phyloP scores from a whole-genome alignment of 2,888 invertebrate species.

The Coelopa pilipes region DNA sequence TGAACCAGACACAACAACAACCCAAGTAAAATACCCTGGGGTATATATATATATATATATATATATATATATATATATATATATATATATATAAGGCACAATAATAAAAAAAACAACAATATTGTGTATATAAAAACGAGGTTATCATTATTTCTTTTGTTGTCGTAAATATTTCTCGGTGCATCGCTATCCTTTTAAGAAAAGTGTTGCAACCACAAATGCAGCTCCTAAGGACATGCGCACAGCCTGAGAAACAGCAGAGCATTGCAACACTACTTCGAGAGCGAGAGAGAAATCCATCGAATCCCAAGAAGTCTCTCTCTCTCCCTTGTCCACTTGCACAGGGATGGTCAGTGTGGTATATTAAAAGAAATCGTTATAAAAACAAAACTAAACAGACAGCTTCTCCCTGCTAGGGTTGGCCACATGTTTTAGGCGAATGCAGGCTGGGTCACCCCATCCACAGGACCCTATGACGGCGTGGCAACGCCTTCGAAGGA shows the following conservation, averaged over 20 bases:
- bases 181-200: slow-evolving; percentile 42
- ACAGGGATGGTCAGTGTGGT: not conserved
- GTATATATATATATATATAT: slow-evolving; percentile 20
- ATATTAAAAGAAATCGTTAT: not conserved
- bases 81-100: slow-evolving; percentile 45
- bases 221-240: slow-evolving; percentile 48
- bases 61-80: no score
- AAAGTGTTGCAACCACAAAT: slow-evolving; percentile 42
- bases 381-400: not conserved
- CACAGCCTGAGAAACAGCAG: slow-evolving; percentile 35
- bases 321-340: not conserved
- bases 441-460: no score
- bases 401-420: slow-evolving; percentile 1
- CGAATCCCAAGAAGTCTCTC: no score
- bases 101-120: slow-evolving; percentile 11
- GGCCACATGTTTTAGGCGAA: not conserved
- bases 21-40: no score
- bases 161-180: slow-evolving; percentile 14
- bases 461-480: slow-evolving; percentile 11
- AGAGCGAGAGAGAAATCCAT: not conserved
- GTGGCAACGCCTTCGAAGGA: slow-evolving; percentile 23
- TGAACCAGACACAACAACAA: not conserved
- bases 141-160: no score
- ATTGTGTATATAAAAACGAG: no score
- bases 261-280: slow-evolving; percentile 44